Conservation (phyloP, 1,140 invertebrate species). For the Rhopalosiphum padi region DNA sequence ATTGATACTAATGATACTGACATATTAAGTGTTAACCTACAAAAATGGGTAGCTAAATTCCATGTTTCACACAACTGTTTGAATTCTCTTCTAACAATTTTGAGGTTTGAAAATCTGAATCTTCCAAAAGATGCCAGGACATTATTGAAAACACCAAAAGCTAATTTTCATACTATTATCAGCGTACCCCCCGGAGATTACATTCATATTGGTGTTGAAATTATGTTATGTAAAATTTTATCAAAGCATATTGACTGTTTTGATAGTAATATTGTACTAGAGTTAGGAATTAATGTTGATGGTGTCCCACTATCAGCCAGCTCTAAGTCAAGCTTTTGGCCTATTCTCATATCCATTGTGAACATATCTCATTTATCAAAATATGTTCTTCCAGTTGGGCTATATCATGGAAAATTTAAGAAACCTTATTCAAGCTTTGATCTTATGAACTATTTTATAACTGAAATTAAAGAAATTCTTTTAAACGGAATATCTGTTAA, state of each 20-base stretch:
- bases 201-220: neutral
- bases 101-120: slow-evolving; percentile 23
- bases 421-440: neutral
- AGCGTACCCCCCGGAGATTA: slow-evolving; percentile 23
- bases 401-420: slow-evolving; percentile 21
- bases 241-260: neutral
- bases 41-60: slow-evolving; percentile 27
- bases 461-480: slow-evolving; percentile 22
- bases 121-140: slow-evolving; percentile 18
- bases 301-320: neutral
- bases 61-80: neutral
- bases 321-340: slow-evolving; percentile 30
- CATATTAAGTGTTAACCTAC: neutral
- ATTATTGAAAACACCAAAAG: neutral
- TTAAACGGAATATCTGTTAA: neutral
- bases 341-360: slow-evolving; percentile 17
- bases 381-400: neutral
- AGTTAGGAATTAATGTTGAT: slow-evolving; percentile 11
- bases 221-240: neutral
- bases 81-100: slow-evolving; percentile 16
- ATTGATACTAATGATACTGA: neutral
- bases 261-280: neutral
- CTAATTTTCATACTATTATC: neutral
- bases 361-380: neutral
- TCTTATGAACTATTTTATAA: slow-evolving; percentile 7